Base-by-base conservation (phyloP, 2,113 vertebrate genomes). In the Isichthys henryi region DNA sequence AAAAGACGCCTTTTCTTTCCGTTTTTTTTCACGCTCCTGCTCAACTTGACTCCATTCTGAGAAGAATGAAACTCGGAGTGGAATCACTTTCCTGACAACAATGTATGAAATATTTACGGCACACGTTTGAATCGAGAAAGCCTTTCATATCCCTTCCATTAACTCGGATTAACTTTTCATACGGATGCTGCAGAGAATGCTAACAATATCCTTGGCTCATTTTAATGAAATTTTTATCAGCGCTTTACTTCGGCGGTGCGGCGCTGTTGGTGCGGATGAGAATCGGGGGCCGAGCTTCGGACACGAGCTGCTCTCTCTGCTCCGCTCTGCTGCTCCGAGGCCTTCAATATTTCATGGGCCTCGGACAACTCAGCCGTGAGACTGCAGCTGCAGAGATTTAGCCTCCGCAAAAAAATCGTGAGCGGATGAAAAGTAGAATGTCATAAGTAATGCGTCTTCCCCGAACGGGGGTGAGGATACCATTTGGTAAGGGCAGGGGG, bases 141-240 rank as follows among this genome's bases (percentile, higher is more conserved):
- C 98, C 97, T 99, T 99, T 99, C 98, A 98, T 98, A 99, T 98
- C 98, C 97, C 97, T 99, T 99, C 98, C 98, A 99, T 99, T 99
- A 99, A 98, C 98, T 99, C 97, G 96, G 98, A 99, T 99, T 99
- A 99, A 99, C 98, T 98, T 99, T 99, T 99, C 97, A 99, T 99
- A 98, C 95, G 97, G 97, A 98, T 96, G 97, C 97, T 97, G 96
- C 95, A 96, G 97, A 98, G 97, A 98, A 98, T 97, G 97, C 97
- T 97, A 98, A 97, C 98, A 98, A 99, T 99, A 99, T 98, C 98
- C 97, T 97, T 95, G 95, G 97, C 98, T 99, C 97, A 98, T 99
- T 99, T 98, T 96, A 96, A 99, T 99, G 96, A 99, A 98, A 99
- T 97, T 99, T 99, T 99, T 98, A 99, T 98, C 97, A 99, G 97